Base-by-base conservation (phyloP, 2,113 vertebrate genomes). In the Bufo bufo region DNA sequence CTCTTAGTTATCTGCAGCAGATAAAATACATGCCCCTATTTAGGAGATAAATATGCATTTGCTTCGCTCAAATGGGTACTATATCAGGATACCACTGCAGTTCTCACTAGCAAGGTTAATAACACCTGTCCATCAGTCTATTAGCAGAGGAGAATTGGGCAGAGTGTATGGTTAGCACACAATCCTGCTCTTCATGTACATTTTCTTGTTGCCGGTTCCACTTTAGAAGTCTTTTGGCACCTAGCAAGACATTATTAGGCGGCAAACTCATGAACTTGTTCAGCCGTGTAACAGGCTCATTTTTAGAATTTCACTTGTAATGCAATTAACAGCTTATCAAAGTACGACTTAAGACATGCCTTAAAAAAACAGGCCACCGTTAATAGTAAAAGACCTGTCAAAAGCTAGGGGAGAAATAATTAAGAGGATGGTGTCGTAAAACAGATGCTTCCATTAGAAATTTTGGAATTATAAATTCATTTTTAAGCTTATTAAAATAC, bases 141-240 rank as follows among this genome's bases (percentile, higher is more conserved):
- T 87, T 87, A 80, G 63, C 85, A 8, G 71, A 71, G 81, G 85
- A 79, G 75, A 86, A 78, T 65, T 66, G 85, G 19, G 58, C 74
- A 63, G 56, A 19, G 17, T 52, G 66, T 43, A 80, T 56, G 77
- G 85, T 80, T 78, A 78, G 78, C 85, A 80, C 45, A 66, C n/a
- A 80, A 2, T 66, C 17, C 63, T 56, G 47, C 19, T 19, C 52
- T 78, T 47, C 75, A 66, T 49, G 49, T 66, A 66, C 74, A 86
- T 20, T 63, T 77, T 43, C 12, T 33, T 33, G 12, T 59, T 47
- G 17, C 19, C 33, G 69, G 23, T 50, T 75, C 59, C 47, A 54
- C 59, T 85, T 85, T 75, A 52, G 71, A 85, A 71, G 50, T 49
- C 66, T 71, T 56, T 54, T 58, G 69, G 66, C 71, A 85, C 54